A percentile compares a stretch with the other conserved stretches of the same genome.
Evolutionary conservation across 2,797 vertebrate species (phyloP).

Genomic region (Mormyrus hasselquistii): DNA sequence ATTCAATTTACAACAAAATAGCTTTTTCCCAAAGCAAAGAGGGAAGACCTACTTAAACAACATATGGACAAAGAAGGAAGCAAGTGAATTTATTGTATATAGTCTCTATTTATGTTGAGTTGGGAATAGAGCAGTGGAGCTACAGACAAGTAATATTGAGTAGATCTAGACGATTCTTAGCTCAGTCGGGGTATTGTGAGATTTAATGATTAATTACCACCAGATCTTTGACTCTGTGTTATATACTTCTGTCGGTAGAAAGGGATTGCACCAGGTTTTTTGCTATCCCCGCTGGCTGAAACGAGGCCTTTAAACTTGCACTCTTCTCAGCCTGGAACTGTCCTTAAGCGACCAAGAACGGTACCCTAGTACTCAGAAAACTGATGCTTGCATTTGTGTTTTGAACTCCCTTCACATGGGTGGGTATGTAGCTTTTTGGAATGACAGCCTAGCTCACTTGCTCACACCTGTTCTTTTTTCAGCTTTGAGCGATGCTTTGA

Average conservation of each 20-base stretch:
- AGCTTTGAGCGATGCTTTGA: not conserved
- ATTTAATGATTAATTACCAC: not conserved
- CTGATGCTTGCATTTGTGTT: not conserved
- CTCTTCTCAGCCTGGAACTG: not conserved
- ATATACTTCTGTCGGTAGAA: not conserved
- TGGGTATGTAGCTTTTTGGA: not conserved
- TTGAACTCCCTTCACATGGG: not conserved
- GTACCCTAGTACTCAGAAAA: not conserved
- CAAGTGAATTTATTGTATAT: not conserved
- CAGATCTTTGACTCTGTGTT: not conserved
- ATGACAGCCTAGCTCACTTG: not conserved
- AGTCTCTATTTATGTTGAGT: not conserved
- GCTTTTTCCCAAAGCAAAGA: not conserved
- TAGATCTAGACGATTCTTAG: not conserved
- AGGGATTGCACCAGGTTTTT: not conserved
- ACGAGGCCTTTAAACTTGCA: not conserved
- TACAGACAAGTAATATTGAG: not conserved
- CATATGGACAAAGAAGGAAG: not conserved
- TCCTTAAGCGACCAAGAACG: not conserved
- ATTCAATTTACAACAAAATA: not conserved
- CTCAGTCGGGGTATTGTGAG: not conserved
- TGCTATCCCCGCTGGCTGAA: not conserved
- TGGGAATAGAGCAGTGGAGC: not conserved
- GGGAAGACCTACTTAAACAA: not conserved
- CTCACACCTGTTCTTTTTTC: not conserved